Evolutionary conservation across 1,140 invertebrate species (phyloP).

Genomic region (Trichonephila clavipes): DNA sequence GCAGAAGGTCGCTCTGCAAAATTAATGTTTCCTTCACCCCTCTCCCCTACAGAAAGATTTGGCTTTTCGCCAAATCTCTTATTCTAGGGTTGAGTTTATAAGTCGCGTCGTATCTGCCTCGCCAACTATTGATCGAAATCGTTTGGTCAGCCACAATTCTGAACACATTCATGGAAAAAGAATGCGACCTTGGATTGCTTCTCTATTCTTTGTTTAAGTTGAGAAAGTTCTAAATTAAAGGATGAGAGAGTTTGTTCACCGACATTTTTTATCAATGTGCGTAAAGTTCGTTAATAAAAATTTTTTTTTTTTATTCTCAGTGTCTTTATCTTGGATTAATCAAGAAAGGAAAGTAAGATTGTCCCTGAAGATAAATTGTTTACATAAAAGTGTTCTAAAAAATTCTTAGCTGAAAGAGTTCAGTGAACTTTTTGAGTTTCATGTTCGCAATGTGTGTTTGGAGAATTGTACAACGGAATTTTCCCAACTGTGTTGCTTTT

Average conservation of each 20-base stretch:
- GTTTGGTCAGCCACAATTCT: background rate
- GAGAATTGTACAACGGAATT: too few species aligned
- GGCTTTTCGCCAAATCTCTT: background rate
- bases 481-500: too few species aligned
- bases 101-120: background rate
- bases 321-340: background rate
- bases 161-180: background rate
- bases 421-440: too few species aligned
- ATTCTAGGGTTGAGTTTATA: background rate
- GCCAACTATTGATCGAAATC: conserved; percentile 12
- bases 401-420: too few species aligned
- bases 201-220: too few species aligned
- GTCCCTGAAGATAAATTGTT: too few species aligned
- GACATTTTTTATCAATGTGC: background rate
- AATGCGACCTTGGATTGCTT: background rate
- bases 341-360: background rate
- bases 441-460: too few species aligned
- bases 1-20: background rate
- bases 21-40: background rate
- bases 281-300: too few species aligned
- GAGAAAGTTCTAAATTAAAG: background rate
- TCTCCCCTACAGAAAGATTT: background rate
- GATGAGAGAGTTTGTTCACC: background rate
- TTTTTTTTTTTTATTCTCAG: background rate
- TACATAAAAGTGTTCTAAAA: background rate